Conservation (phyloP, 2,797 vertebrate species). For the Rhinichthys osculus region DNA sequence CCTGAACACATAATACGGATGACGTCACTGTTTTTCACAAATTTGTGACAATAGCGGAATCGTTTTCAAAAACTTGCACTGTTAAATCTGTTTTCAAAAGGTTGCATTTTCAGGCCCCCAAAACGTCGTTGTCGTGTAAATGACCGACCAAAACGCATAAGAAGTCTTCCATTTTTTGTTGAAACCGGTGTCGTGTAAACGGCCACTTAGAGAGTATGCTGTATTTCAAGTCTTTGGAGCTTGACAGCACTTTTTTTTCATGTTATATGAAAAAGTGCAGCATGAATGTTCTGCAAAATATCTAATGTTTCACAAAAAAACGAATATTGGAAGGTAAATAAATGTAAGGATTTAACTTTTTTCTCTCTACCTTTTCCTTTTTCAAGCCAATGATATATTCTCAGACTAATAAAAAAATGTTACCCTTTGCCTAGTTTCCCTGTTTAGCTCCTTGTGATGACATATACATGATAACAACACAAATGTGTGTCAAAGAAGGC, state of each 20-base stretch:
- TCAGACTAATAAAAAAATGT: background rate
- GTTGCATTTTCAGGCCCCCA: background rate
- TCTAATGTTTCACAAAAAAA: background rate
- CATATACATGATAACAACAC: conserved; percentile 9
- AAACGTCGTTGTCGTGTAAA: background rate
- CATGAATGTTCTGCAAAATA: background rate
- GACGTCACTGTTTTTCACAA: background rate
- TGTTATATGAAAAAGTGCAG: background rate
- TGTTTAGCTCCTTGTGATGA: conserved; percentile 1
- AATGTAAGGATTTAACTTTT: background rate
- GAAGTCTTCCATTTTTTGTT: background rate
- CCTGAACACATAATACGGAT: too few species aligned
- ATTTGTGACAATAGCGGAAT: background rate
- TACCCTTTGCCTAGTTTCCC: conserved; percentile 1
- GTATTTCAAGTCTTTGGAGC: too few species aligned
- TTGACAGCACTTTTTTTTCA: background rate
- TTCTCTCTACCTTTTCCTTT: background rate
- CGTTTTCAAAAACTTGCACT: background rate
- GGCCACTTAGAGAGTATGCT: too few species aligned
- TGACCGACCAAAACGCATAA: background rate
- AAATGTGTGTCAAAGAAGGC: background rate
- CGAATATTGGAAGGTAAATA: background rate
- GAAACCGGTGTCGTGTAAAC: background rate
- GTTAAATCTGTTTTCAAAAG: background rate
- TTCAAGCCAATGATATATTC: background rate